phyloP scores from a whole-genome alignment of 2,113 vertebrate species.

The Lampris incognitus region DNA sequence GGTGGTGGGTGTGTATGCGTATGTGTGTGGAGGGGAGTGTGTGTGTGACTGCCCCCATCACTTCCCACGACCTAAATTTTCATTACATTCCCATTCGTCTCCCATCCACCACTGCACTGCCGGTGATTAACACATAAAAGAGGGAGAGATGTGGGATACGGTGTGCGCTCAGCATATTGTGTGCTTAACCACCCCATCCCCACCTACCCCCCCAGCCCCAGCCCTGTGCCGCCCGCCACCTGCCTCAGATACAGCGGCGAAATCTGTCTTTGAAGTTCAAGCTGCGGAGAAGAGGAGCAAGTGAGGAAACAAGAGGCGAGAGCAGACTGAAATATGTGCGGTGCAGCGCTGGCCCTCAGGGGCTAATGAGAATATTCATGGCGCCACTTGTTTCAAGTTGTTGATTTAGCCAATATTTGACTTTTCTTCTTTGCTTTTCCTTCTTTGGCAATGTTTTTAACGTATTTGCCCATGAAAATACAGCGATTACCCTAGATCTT shows the following conservation, averaged over 20 bases:
- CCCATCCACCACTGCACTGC: slow-evolving; percentile 37
- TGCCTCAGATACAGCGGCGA: slow-evolving; percentile 61
- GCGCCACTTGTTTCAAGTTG: slow-evolving; percentile 76
- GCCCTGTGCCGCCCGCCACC: slow-evolving; percentile 24
- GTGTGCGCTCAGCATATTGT: slow-evolving; percentile 54
- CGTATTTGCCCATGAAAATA: slow-evolving; percentile 74
- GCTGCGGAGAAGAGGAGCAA: slow-evolving; percentile 44
- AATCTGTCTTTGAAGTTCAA: slow-evolving; percentile 72
- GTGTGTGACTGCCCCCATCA: slow-evolving; percentile 33
- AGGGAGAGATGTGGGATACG: slow-evolving; percentile 48
- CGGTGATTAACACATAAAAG: slow-evolving; percentile 78
- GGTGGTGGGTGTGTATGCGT: not conserved
- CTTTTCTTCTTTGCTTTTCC: slow-evolving; percentile 61
- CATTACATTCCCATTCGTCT: slow-evolving; percentile 60
- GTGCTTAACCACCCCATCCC: slow-evolving; percentile 21
- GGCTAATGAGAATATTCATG: slow-evolving; percentile 72
- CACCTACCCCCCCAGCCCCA: not conserved
- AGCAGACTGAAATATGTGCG: slow-evolving; percentile 49
- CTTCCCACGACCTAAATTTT: slow-evolving; percentile 72
- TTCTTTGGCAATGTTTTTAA: slow-evolving; percentile 60
- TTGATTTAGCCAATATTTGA: slow-evolving; percentile 81
- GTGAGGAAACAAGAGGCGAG: not conserved
- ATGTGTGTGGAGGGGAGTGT: not conserved
- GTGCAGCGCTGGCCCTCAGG: slow-evolving; percentile 60
- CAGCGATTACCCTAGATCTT: slow-evolving; percentile 55